These are phyloP conservation scores for Metallyticus violacea DNA, from an alignment of 2,888 invertebrate species.

Conservation along the genomic window DNA sequence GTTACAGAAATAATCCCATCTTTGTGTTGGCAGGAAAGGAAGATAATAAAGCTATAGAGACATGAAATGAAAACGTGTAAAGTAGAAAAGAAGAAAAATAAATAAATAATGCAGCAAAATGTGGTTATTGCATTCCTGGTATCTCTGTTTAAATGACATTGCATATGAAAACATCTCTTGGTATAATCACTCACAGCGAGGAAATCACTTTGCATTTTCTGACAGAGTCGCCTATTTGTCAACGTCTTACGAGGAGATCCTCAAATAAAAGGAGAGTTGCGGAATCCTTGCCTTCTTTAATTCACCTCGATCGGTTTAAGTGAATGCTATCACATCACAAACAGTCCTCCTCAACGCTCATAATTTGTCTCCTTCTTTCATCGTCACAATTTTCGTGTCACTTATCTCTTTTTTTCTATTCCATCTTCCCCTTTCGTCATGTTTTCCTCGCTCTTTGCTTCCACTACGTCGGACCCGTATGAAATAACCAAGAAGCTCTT, in stretches of 20 bases:
- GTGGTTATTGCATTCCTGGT: not conserved
- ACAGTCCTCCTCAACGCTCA: not conserved
- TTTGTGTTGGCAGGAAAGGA: not conserved
- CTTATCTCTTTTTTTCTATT: not conserved
- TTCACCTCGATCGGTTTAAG: not conserved
- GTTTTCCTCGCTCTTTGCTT: not conserved
- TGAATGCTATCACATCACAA: not conserved
- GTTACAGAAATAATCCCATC: too few species aligned
- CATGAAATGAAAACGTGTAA: not conserved
- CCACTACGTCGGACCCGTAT: not conserved
- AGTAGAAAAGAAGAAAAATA: too few species aligned
- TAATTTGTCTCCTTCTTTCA: not conserved
- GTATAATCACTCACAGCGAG: too few species aligned
- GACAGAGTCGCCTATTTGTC: not conserved
- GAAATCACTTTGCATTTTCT: not conserved
- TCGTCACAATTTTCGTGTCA: not conserved
- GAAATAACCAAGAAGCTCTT: not conserved
- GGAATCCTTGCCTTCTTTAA: not conserved
- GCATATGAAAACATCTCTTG: not conserved
- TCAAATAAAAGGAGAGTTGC: too few species aligned
- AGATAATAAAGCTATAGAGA: not conserved
- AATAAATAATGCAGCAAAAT: not conserved
- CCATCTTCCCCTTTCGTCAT: not conserved
- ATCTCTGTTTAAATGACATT: not conserved
- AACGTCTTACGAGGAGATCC: not conserved